phyloP scores from a whole-genome alignment of 2,888 invertebrate species.

The Dryomyza anilis region DNA sequence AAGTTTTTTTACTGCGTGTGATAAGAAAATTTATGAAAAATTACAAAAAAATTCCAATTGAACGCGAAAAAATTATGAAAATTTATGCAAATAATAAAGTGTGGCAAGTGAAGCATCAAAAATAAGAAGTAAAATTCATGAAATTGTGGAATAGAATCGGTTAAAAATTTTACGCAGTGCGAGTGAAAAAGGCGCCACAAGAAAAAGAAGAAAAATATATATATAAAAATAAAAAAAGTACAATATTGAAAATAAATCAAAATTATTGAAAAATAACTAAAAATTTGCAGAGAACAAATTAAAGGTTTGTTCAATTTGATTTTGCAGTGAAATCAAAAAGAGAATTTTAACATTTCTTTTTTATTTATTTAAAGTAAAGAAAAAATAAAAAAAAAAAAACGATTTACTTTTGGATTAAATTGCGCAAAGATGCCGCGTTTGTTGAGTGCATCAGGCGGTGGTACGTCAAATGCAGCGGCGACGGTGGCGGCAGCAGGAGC shows the following conservation, averaged over 20 bases:
- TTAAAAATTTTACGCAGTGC: constrained; percentile 17
- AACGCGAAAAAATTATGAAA: constrained; percentile 25
- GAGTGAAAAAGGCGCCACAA: constrained; percentile 33
- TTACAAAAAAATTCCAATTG: constrained; percentile 9
- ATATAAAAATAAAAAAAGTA: background rate
- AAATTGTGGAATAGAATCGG: background rate
- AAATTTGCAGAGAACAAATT: no score
- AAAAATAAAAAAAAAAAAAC: background rate
- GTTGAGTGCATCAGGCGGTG: no score
- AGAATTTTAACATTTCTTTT: background rate
- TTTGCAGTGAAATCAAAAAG: no score
- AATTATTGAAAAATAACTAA: no score
- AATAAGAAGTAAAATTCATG: background rate
- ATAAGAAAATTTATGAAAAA: background rate
- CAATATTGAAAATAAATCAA: constrained; percentile 5
- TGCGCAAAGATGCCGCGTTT: constrained; percentile 28
- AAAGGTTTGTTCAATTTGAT: constrained; percentile 16
- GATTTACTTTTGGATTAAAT: background rate
- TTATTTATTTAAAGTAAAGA: background rate
- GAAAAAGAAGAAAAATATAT: constrained; percentile 10
- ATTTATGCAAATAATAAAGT: constrained; percentile 14
- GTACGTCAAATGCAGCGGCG: constrained; percentile 10
- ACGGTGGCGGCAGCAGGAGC: background rate
- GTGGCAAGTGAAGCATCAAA: constrained; percentile 7
- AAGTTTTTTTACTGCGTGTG: background rate